phyloP scores from a whole-genome alignment of 2,888 invertebrate genomes.

The Gari tellinella region DNA sequence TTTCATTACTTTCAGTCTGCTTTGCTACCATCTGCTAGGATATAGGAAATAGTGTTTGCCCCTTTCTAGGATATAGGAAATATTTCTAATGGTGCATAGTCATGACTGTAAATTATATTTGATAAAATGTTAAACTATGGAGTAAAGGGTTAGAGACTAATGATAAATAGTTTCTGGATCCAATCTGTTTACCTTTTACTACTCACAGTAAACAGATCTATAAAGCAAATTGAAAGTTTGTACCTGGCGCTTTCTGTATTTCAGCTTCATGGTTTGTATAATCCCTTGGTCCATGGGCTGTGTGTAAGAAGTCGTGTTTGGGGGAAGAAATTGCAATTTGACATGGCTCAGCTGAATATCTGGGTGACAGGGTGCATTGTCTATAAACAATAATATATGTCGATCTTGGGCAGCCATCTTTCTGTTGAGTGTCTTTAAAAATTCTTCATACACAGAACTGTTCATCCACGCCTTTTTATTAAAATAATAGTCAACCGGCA shows the following conservation, averaged over 20 bases:
- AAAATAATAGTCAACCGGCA: slow-evolving; percentile 30
- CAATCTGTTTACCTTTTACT: no score
- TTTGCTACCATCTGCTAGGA: no score
- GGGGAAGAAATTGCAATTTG: slow-evolving; percentile 42
- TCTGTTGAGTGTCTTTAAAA: slow-evolving; percentile 24
- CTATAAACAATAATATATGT: slow-evolving; percentile 39
- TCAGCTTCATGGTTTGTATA: slow-evolving; percentile 41
- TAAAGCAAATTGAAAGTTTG: no score
- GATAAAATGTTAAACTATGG: no score
- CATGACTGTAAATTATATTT: no score
- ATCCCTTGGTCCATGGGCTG: slow-evolving; percentile 49
- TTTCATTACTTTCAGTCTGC: no score
- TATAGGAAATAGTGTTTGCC: no score
- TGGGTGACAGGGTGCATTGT: slow-evolving; percentile 43
- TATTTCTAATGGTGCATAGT: no score
- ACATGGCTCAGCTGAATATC: slow-evolving; percentile 25
- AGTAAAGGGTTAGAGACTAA: no score
- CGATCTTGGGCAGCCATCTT: slow-evolving; percentile 24
- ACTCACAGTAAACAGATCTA: no score
- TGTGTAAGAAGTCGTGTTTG: slow-evolving; percentile 37
- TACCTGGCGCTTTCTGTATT: slow-evolving; percentile 33
- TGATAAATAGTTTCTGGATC: no score
- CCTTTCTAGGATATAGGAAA: no score
- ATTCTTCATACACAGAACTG: slow-evolving; percentile 33
- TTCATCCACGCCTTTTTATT: slow-evolving; percentile 58